Conservation (phyloP, 1,140 invertebrate species). For the Zaprionus vittiger region DNA sequence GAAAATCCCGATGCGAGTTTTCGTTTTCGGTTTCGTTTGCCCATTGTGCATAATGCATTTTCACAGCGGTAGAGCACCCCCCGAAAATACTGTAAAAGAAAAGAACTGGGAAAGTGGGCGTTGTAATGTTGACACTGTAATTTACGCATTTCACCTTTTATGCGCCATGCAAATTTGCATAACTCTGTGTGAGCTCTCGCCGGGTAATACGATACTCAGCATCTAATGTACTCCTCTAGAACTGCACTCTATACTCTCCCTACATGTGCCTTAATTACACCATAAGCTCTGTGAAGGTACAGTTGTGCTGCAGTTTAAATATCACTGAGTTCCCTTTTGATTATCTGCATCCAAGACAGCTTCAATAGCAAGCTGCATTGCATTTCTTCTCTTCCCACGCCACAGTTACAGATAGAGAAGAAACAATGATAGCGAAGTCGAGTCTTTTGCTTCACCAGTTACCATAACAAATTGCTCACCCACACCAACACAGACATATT, state of each 20-base stretch:
- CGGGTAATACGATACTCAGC: slow-evolving; percentile 61
- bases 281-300: slow-evolving; percentile 33
- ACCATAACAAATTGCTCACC: slow-evolving; percentile 65
- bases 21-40: slow-evolving; percentile 62
- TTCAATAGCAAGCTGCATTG: slow-evolving; percentile 7
- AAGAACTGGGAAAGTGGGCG: slow-evolving; percentile 66
- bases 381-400: slow-evolving; percentile 43
- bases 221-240: neutral
- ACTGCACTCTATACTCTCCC: neutral
- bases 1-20: slow-evolving; percentile 10
- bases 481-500: slow-evolving; percentile 9
- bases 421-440: neutral
- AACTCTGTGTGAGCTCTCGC: slow-evolving; percentile 52
- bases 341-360: slow-evolving; percentile 4
- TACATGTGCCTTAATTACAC: neutral
- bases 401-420: slow-evolving; percentile 22
- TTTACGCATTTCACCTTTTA: slow-evolving; percentile 79
- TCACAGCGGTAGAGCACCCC: slow-evolving; percentile 70
- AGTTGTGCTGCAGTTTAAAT: slow-evolving; percentile 34
- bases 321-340: neutral
- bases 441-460: slow-evolving; percentile 45
- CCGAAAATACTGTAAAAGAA: slow-evolving; percentile 27
- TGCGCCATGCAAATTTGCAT: slow-evolving; percentile 67
- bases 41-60: slow-evolving; percentile 73
- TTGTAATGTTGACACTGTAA: slow-evolving; percentile 82